A percentile compares a stretch with the other conserved stretches of the same genome.
These are phyloP conservation scores for Nyctalus aviator DNA, from an alignment of 2,797 vertebrate species.

Conservation along the genomic window DNA sequence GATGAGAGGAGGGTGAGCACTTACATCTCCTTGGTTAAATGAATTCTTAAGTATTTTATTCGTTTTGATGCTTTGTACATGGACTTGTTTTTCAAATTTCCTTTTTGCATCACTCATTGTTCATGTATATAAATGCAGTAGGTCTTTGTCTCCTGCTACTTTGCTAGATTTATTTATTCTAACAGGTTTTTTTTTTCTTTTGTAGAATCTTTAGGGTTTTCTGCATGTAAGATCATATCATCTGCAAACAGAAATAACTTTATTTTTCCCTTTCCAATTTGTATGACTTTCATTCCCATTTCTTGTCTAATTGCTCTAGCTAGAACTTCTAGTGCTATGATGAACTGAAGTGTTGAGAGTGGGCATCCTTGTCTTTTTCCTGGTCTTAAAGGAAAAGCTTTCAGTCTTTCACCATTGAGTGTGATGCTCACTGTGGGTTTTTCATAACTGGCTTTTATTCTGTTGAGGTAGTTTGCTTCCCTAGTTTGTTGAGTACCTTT, in stretches of 20 bases:
- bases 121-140: not conserved
- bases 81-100: not conserved
- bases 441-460: not conserved
- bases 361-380: not conserved
- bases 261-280: not conserved
- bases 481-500: not conserved
- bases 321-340: not conserved
- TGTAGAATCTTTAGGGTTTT: not conserved
- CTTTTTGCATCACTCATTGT: not conserved
- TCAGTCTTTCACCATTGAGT: not conserved
- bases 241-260: not conserved
- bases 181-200: not conserved
- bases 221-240: not conserved
- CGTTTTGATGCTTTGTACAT: not conserved
- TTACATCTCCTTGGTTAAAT: not conserved
- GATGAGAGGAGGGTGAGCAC: fast-evolving
- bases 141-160: not conserved
- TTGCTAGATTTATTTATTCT: not conserved
- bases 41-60: not conserved
- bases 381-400: not conserved
- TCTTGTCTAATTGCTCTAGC: not conserved
- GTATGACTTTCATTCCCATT: not conserved
- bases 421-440: not conserved
- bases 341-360: not conserved
- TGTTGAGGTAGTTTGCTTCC: not conserved